Evolutionary conservation across 2,797 vertebrate species (phyloP).

Genomic region (Micromesistius poutassou): DNA sequence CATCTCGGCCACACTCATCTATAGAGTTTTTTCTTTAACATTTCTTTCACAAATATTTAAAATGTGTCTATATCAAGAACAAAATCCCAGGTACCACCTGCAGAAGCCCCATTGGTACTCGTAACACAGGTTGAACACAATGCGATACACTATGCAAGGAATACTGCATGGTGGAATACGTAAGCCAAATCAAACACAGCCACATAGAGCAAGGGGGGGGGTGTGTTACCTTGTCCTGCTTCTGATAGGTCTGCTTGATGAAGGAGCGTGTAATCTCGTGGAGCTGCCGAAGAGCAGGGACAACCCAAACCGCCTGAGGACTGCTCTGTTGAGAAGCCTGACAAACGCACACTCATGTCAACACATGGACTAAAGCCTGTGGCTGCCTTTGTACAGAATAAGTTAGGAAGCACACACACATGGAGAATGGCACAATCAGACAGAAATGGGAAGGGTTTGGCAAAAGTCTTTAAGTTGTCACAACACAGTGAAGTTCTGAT

Average conservation of each 20-base stretch:
- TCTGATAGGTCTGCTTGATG: constrained; percentile 98
- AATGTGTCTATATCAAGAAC: too few relatives aligned
- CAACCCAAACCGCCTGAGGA: constrained; percentile 97
- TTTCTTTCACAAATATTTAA: too few relatives aligned
- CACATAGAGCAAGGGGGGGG: background rate
- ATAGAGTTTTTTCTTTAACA: too few relatives aligned
- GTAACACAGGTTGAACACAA: too few relatives aligned
- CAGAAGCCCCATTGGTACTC: too few relatives aligned
- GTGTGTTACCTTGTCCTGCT: constrained; percentile 91
- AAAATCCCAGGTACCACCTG: too few relatives aligned
- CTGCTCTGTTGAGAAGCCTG: constrained; percentile 94
- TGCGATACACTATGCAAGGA: too few relatives aligned
- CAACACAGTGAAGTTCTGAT: constrained; percentile 14
- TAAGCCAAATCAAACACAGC: too few relatives aligned
- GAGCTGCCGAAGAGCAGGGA: constrained; percentile 94
- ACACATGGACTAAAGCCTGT: constrained; percentile 20
- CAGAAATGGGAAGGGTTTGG: constrained; percentile 35
- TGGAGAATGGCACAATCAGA: constrained; percentile 33
- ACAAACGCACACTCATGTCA: constrained; percentile 8
- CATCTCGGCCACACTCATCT: too few relatives aligned
- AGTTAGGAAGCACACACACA: constrained; percentile 10
- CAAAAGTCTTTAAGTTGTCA: constrained; percentile 5
- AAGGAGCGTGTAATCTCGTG: constrained; percentile 98
- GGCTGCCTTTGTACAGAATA: constrained; percentile 1
- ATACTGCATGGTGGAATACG: too few relatives aligned